Base-by-base conservation (phyloP, 2,113 vertebrate species). In the Python bivittatus region DNA sequence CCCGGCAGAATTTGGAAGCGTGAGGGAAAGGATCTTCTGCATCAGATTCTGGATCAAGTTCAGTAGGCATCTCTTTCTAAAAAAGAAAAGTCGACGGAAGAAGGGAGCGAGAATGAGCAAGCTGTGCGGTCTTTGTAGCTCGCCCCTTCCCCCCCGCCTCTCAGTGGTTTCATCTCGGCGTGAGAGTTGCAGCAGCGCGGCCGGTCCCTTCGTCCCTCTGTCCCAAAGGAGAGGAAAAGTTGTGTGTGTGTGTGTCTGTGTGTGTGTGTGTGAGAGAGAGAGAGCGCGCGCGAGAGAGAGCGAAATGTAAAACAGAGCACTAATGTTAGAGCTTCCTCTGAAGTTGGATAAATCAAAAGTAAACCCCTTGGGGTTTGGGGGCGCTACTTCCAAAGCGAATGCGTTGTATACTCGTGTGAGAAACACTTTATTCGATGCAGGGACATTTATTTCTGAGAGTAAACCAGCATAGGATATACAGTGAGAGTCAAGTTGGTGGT, bases 1-100 rank as follows among this genome's bases (percentile, higher is more conserved):
- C 93, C 88, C 94, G 95, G 97, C 93, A 91, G 83, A 57, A 84
- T 22, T 64, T 95, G 27, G 0, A n/a, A 90, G 38, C 57, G 90
- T 93, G 85, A 90, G 91, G 86, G 54, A 60, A 29, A 96, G 8
- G 15, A 9, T 29, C 52, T 92, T 94, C 95, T 95, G 93, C 92
- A 58, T 92, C 10, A 93, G 88, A 93, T 93, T 96, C 84, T 54
- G 0, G 85, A 85, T 86, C 68, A 22, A 3, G 33, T 38, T 38
- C 33, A 38, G 68, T 79, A 79, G 38, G 68, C 68, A 38, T 79
- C 68, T 79, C 68, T 79, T 79, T 38, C 68, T 20, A 3, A 44
- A 29, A n/a, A 64, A 4, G 3, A 68, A 1, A 11, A 64, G 84
- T 2, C 56, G 86, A 57, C 53, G 15, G 42, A 85, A 91, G 84